Conservation (phyloP, 2,888 invertebrate species). For the Parascotia fuliginaria region DNA sequence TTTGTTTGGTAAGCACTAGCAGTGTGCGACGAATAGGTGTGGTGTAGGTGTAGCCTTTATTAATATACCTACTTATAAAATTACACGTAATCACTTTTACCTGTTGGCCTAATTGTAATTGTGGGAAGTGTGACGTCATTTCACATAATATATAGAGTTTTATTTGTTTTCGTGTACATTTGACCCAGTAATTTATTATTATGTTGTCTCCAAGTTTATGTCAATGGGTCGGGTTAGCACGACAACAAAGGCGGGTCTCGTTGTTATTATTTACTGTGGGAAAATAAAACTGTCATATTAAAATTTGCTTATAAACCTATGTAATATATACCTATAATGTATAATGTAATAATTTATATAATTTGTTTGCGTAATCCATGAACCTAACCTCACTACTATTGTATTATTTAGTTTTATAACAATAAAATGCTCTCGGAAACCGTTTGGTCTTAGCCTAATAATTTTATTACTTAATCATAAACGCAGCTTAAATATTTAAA, state of each 20-base stretch:
- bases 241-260: background rate
- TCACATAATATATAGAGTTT: background rate
- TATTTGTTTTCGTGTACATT: background rate
- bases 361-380: too few relatives aligned
- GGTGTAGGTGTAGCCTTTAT: conserved; percentile 27
- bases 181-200: background rate
- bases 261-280: background rate
- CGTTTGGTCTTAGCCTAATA: too few relatives aligned
- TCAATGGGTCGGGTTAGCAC: background rate
- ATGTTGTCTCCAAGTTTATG: background rate
- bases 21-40: conserved; percentile 40
- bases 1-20: too few relatives aligned
- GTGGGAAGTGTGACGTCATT: conserved; percentile 5
- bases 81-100: conserved; percentile 33
- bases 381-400: too few relatives aligned
- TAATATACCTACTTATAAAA: conserved; percentile 27
- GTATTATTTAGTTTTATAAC: too few relatives aligned
- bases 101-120: conserved; percentile 43
- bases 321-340: too few relatives aligned
- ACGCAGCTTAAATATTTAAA: too few relatives aligned
- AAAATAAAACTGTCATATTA: background rate
- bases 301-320: too few relatives aligned
- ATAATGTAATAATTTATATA: too few relatives aligned
- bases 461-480: too few relatives aligned
- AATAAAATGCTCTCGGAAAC: too few relatives aligned